These are phyloP conservation scores for Bombus terrestris DNA, from an alignment of 1,140 invertebrate genomes.

Conservation along the genomic window DNA sequence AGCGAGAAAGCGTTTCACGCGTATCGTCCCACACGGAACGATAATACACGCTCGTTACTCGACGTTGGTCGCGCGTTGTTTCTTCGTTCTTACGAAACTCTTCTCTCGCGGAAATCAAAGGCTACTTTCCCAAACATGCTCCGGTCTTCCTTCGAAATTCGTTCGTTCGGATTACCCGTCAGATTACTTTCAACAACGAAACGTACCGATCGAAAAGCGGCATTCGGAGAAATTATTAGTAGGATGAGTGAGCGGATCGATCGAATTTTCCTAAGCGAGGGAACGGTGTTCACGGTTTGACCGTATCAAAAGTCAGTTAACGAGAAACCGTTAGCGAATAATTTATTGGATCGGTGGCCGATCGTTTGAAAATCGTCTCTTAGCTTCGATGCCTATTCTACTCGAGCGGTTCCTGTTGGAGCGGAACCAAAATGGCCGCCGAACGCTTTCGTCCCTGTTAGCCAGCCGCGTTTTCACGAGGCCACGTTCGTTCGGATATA, in stretches of 20 bases:
- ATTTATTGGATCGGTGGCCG: conserved; percentile 56
- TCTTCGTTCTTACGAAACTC: neutral
- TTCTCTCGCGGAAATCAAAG: too few species aligned
- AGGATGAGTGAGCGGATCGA: conserved; percentile 26
- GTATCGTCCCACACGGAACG: neutral
- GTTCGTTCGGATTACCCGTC: too few species aligned
- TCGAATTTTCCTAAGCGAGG: conserved; percentile 21
- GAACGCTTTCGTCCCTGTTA: neutral
- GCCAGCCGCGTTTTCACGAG: neutral
- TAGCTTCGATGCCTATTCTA: conserved; percentile 57
- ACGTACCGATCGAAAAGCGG: neutral
- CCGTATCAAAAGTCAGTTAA: conserved; percentile 60
- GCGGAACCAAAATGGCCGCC: conserved; percentile 70
- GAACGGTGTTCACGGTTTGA: conserved; percentile 35
- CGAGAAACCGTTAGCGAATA: conserved; percentile 70
- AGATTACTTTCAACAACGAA: neutral
- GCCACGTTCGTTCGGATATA: neutral
- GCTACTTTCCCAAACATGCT: neutral
- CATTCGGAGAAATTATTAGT: neutral
- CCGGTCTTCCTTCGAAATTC: too few species aligned
- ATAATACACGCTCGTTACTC: neutral
- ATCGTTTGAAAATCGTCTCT: conserved; percentile 63
- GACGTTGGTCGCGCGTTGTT: neutral
- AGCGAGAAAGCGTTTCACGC: neutral
- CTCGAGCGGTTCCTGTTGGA: conserved; percentile 61